Conservation (phyloP, 1,140 invertebrate species). For the Drosophila watanabei region DNA sequence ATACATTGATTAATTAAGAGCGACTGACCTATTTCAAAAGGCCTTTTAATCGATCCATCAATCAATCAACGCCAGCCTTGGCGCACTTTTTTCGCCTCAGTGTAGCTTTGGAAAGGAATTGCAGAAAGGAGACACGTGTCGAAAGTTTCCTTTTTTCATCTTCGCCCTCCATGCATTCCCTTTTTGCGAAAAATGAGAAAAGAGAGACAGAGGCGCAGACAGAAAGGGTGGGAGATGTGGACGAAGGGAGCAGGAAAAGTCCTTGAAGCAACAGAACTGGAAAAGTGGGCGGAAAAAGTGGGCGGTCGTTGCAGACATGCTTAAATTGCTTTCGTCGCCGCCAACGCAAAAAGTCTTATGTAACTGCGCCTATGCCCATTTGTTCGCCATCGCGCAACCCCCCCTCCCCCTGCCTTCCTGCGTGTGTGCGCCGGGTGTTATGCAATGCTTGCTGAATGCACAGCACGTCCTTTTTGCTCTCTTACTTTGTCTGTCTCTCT, state of each 20-base stretch:
- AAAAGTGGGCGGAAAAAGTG: constrained; percentile 8
- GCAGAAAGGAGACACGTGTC: constrained; percentile 52
- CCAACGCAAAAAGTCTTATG: constrained; percentile 54
- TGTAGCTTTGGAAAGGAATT: constrained; percentile 16
- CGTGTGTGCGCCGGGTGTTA: constrained; percentile 38
- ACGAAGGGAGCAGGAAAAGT: constrained; percentile 53
- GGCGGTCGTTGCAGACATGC: constrained; percentile 36
- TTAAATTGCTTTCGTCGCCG: constrained; percentile 53
- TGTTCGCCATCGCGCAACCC: too few species aligned
- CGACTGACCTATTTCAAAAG: constrained; percentile 1
- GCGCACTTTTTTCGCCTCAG: constrained; percentile 1
- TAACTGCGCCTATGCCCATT: constrained; percentile 49
- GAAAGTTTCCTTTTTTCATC: constrained; percentile 46
- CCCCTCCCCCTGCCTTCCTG: not conserved
- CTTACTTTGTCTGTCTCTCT: not conserved
- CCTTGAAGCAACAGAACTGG: constrained; percentile 73
- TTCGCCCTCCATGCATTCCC: constrained; percentile 34
- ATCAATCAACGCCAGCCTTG: constrained; percentile 3
- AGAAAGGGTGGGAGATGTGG: not conserved
- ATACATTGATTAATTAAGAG: not conserved
- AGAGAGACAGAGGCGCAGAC: constrained; percentile 26
- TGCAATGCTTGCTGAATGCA: constrained; percentile 52
- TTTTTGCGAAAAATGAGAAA: constrained; percentile 26
- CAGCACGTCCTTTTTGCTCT: constrained; percentile 48
- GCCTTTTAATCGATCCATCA: not conserved